These are phyloP conservation scores for Melanitta fusca DNA, from an alignment of 2,797 vertebrate genomes.

Conservation along the genomic window DNA sequence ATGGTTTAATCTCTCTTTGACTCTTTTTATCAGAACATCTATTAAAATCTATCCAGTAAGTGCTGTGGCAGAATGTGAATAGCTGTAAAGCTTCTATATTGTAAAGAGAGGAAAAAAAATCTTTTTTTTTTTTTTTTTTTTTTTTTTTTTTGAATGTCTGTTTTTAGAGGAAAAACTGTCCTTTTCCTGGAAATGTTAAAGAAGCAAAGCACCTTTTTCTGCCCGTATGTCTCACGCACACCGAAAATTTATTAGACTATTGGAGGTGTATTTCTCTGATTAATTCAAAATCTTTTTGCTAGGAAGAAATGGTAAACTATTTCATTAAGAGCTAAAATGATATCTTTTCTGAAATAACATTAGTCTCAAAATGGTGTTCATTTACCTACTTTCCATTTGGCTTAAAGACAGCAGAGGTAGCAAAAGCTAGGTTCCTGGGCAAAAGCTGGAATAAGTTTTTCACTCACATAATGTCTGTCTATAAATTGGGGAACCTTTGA, in stretches of 20 bases:
- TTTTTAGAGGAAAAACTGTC: background rate
- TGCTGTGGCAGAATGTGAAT: background rate
- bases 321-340: background rate
- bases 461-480: background rate
- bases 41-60: background rate
- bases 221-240: background rate
- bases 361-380: background rate
- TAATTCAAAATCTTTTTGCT: background rate
- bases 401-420: background rate
- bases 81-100: background rate
- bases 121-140: too few species aligned
- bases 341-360: background rate
- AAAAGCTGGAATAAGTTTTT: background rate
- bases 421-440: background rate
- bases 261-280: background rate
- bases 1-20: background rate
- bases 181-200: background rate
- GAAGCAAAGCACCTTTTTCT: background rate
- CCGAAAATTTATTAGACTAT: background rate
- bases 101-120: background rate
- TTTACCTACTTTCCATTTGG: background rate
- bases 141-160: background rate
- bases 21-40: background rate
- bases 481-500: conserved; percentile 29
- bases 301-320: background rate